Conservation (phyloP, 2,888 invertebrate species). For the Zonitis immaculata region DNA sequence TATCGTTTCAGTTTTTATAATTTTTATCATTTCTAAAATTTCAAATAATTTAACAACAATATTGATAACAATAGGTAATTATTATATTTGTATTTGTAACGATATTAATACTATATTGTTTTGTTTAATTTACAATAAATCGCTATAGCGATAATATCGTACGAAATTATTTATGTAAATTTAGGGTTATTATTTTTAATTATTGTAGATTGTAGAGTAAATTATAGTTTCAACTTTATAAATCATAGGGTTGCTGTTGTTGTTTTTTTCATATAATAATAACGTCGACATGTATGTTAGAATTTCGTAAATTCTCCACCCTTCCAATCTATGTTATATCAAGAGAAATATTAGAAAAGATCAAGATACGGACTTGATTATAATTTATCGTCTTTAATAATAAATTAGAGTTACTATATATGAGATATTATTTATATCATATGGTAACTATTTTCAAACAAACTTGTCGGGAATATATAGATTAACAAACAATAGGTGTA, state of each 20-base stretch:
- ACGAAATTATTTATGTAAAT: not conserved
- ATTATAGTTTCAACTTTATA: not conserved
- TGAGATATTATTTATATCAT: not conserved
- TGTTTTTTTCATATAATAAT: not conserved
- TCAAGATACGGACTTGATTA: not conserved
- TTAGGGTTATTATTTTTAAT: not conserved
- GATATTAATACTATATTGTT: not conserved
- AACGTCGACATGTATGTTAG: not conserved
- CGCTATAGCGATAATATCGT: not conserved
- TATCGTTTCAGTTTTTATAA: not conserved
- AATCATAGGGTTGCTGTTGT: too few relatives aligned
- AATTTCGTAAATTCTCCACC: too few relatives aligned
- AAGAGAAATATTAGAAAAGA: not conserved
- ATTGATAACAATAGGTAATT: too few relatives aligned
- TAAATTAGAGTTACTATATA: not conserved
- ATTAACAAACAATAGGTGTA: not conserved
- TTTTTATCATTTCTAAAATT: too few relatives aligned
- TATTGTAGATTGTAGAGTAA: not conserved
- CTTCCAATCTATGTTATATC: too few relatives aligned
- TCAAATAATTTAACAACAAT: too few relatives aligned
- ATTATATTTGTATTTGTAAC: too few relatives aligned
- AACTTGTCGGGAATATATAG: not conserved
- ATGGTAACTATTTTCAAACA: not conserved
- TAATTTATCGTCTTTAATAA: not conserved
- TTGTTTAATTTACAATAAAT: not conserved